Base-by-base conservation (phyloP, 2,113 vertebrate species). In the Pleuronectes platessa region DNA sequence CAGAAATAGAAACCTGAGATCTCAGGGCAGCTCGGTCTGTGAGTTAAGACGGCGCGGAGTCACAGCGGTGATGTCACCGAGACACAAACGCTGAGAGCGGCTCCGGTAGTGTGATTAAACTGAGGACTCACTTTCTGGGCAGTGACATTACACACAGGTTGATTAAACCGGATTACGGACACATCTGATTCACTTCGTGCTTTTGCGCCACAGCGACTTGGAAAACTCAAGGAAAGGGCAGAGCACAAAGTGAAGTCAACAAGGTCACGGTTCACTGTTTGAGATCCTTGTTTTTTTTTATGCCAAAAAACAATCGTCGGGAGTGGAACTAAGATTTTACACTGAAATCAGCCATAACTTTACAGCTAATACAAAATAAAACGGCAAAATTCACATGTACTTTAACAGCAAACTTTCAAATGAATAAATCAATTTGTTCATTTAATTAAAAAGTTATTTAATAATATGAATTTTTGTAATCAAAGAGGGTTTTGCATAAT, bases 161-260 rank as follows among this genome's bases (percentile, higher is more conserved):
- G 65, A 73, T 74, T 75, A 68, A 81, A 69, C 8, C 26, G 73
- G 75, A 81, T 74, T 81, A 66, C 61, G 61, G 55, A 74, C 42
- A 61, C 71, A 2, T 68, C 3, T 85, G 80, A 86, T 31, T 80
- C 82, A 86, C 76, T 71, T 17, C 17, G 26, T 58, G 24, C 18
- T 24, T 54, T 24, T 64, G 26, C 42, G 21, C 35, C 63, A 26
- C 21, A 76, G n/a, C 26, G 27, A 66, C 64, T 62, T 35, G 11
- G 8, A 10, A 54, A 21, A 7, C 51, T 54, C 51, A 20, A 70
- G 35, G 35, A 40, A 65, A 63, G 27, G 71, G 35, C 20, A 17
- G 13, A 56, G 59, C 62, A 24, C 65, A 53, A 37, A 53, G 42
- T 71, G 12, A 61, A 64, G 75, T 73, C 71, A 83, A 45, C 79